These are phyloP conservation scores for Cetonia aurata DNA, from an alignment of 2,888 invertebrate genomes.

Conservation along the genomic window DNA sequence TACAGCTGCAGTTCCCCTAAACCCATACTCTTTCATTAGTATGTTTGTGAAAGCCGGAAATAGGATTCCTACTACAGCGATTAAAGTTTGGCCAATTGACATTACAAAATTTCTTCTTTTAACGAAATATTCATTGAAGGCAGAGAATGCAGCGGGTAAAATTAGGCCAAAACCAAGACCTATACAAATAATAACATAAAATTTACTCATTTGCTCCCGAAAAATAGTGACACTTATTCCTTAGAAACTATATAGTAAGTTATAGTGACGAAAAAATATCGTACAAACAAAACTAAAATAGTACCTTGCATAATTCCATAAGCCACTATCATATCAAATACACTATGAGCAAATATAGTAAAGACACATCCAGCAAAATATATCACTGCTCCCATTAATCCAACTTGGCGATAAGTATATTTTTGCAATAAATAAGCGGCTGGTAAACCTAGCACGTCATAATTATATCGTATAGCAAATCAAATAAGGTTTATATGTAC, in stretches of 20 bases:
- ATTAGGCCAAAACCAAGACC: slow-evolving; percentile 81
- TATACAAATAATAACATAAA: slow-evolving; percentile 58
- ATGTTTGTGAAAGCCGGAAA: slow-evolving; percentile 76
- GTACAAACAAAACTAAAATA: not conserved
- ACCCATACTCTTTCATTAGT: slow-evolving; percentile 75
- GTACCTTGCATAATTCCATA: slow-evolving; percentile 75
- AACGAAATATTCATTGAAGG: slow-evolving; percentile 81
- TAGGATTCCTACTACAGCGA: slow-evolving; percentile 76
- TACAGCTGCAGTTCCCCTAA: slow-evolving; percentile 77
- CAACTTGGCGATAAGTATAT: slow-evolving; percentile 76
- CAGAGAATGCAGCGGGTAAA: slow-evolving; percentile 79
- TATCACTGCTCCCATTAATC: slow-evolving; percentile 74
- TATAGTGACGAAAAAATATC: slow-evolving; percentile 70
- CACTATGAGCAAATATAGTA: slow-evolving; percentile 74
- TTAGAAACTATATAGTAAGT: no score
- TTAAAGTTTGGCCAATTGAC: slow-evolving; percentile 79
- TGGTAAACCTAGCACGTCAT: slow-evolving; percentile 71
- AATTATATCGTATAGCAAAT: not conserved
- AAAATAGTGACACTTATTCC: no score
- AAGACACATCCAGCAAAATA: slow-evolving; percentile 74
- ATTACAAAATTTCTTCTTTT: slow-evolving; percentile 79
- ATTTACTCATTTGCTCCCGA: no score
- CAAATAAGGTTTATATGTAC: no score
- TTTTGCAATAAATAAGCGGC: slow-evolving; percentile 76
- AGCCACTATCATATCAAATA: slow-evolving; percentile 74